phyloP scores from a whole-genome alignment of 2,888 invertebrate species.

The Leucophora obtusa region DNA sequence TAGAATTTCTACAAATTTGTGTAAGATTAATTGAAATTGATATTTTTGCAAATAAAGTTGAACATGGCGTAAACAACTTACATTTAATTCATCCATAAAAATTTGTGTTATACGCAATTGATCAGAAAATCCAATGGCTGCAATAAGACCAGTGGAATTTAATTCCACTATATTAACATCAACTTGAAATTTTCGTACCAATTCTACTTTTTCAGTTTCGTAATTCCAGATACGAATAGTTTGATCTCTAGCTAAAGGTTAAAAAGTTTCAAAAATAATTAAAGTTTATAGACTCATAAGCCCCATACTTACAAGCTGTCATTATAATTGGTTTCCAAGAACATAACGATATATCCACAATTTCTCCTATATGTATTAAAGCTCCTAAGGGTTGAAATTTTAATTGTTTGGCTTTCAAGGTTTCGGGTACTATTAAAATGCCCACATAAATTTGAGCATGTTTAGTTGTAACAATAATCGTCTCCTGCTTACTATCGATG shows the following conservation, averaged over 20 bases:
- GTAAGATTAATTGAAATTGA: too few species aligned
- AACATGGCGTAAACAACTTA: slow-evolving; percentile 51
- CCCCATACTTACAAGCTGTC: slow-evolving; percentile 81
- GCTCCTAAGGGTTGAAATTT: slow-evolving; percentile 85
- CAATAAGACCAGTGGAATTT: slow-evolving; percentile 89
- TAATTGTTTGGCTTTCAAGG: slow-evolving; percentile 81
- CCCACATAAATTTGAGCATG: slow-evolving; percentile 86
- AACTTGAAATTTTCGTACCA: slow-evolving; percentile 90
- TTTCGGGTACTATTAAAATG: slow-evolving; percentile 82
- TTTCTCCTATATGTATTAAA: slow-evolving; percentile 88
- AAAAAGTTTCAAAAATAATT: not conserved
- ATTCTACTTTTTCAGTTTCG: slow-evolving; percentile 87
- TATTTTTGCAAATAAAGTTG: too few species aligned
- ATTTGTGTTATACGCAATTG: slow-evolving; percentile 93
- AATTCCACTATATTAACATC: slow-evolving; percentile 85
- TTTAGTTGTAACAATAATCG: slow-evolving; percentile 82
- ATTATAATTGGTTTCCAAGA: slow-evolving; percentile 94
- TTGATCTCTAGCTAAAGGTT: slow-evolving; percentile 83
- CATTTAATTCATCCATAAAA: slow-evolving; percentile 90
- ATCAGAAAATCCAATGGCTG: slow-evolving; percentile 93
- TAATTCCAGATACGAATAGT: slow-evolving; percentile 96
- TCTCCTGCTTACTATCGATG: slow-evolving; percentile 76
- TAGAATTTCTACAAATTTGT: too few species aligned
- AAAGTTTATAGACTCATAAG: not conserved
- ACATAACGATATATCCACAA: slow-evolving; percentile 90